Conservation (phyloP, 2,797 vertebrate species). For the Steatocranus sp. region DNA sequence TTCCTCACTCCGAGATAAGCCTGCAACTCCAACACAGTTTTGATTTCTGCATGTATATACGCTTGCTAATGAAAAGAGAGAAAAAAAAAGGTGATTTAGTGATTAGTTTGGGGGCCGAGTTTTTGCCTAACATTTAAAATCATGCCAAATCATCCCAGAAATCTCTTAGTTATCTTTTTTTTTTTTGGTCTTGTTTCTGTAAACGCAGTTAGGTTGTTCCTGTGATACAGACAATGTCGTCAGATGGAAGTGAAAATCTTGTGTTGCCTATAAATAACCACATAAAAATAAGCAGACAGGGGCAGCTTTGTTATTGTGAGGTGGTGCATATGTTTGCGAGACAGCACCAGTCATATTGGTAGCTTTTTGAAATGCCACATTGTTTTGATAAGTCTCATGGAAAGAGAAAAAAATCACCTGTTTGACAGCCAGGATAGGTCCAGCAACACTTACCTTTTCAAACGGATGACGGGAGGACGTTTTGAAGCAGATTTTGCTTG, state of each 20-base stretch:
- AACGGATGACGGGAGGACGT: conserved; percentile 29
- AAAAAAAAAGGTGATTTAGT: not conserved
- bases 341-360: conserved; percentile 42
- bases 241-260: not conserved
- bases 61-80: not conserved
- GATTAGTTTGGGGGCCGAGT: not conserved
- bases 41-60: not conserved
- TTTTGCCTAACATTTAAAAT: not conserved
- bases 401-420: not conserved
- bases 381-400: conserved; percentile 33
- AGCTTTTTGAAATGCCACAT: conserved; percentile 60
- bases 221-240: not conserved
- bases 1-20: not conserved
- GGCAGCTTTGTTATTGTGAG: conserved; percentile 30
- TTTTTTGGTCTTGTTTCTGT: not conserved
- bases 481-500: conserved; percentile 18
- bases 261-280: conserved; percentile 41
- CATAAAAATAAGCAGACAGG: conserved; percentile 30
- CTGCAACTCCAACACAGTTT: not conserved
- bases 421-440: conserved; percentile 45
- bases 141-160: not conserved
- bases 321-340: conserved; percentile 15
- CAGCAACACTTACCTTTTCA: conserved; percentile 50
- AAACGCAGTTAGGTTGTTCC: not conserved
- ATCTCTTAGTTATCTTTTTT: not conserved